These are phyloP conservation scores for Colletes gigas DNA, from an alignment of 1,140 invertebrate genomes.

Conservation along the genomic window DNA sequence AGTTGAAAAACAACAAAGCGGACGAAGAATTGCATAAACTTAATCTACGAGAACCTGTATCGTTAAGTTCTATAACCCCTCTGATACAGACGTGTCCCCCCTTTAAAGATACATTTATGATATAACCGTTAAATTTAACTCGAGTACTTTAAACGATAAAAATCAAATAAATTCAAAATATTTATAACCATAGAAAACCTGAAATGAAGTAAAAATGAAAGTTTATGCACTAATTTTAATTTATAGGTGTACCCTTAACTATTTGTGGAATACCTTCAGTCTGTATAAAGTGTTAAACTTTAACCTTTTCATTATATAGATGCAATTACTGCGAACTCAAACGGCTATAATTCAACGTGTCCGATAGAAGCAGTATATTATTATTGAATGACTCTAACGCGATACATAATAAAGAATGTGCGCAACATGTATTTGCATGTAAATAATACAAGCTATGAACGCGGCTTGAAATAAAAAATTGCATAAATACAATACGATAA, in stretches of 20 bases:
- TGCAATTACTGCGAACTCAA: not conserved
- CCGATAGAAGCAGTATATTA: slow-evolving; percentile 6
- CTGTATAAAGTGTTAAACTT: slow-evolving; percentile 33
- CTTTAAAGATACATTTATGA: slow-evolving; percentile 70
- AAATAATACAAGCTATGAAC: slow-evolving; percentile 26
- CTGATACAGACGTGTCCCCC: slow-evolving; percentile 72
- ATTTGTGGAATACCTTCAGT: slow-evolving; percentile 15
- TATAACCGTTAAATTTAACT: slow-evolving; percentile 2
- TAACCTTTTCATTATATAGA: not conserved
- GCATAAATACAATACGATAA: not conserved
- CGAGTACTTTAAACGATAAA: slow-evolving; percentile 19
- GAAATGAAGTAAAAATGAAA: not conserved
- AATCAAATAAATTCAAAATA: slow-evolving; percentile 22
- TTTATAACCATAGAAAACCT: slow-evolving; percentile 19
- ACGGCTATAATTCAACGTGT: slow-evolving; percentile 8
- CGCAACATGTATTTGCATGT: slow-evolving; percentile 34
- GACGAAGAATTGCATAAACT: slow-evolving; percentile 87
- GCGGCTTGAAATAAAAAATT: not conserved
- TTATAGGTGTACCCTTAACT: slow-evolving; percentile 16
- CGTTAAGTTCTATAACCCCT: slow-evolving; percentile 76
- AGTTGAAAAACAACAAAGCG: slow-evolving; percentile 95
- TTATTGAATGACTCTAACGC: not conserved
- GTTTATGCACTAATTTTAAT: slow-evolving; percentile 19
- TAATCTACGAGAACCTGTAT: slow-evolving; percentile 77
- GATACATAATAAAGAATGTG: slow-evolving; percentile 11